Base-by-base conservation (phyloP, 2,888 invertebrate species). In the Ormyrus pomaceus region DNA sequence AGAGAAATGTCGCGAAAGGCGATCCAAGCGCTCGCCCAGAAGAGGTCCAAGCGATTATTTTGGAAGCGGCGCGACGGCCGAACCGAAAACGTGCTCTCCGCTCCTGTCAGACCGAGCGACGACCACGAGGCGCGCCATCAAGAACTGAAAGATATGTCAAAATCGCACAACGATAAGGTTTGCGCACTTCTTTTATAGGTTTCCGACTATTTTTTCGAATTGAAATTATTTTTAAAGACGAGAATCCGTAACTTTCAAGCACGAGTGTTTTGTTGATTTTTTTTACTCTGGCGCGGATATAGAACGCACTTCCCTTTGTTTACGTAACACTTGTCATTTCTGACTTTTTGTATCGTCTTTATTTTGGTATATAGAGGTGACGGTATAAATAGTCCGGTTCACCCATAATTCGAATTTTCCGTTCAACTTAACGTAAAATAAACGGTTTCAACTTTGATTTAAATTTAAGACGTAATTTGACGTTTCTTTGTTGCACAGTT, bases 321-420 rank as follows among this genome's bases (percentile, higher is more conserved):
- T 79, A 82, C 82, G 79, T 82, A 82, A 82, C 76, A 79, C 82
- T 73, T 77, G 79, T 82, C 76, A 79, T 48, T 71, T 78, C 56
- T 61, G 34, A 48, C 48, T 59, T 53, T 68, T 59, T 48, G 53
- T 8, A 7, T 11, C 11, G 48, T 66, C 61, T 66, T 77, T 58
- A 51, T 5, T 55, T 53, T 19, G 45, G 45, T 13, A 53, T 13
- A n/a, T 46, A 10, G n/a, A 34, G 19, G 8, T 56, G 19, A 19
- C 10, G 53, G 51, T 51, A 58, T 50, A 61, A 62, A 69, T 76
- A 68, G 72, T 50, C 0, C 65, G 69, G 58, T 58, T 66, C 48
- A 56, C 59, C 1, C 34, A 34, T 34, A 34, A 34, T 34, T 34
- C 34, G 13, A 34, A 48, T 73, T 62, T 68, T 34, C 34, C 34